A percentile compares a stretch with the other conserved stretches of the same genome.
These are phyloP conservation scores for Coendou prehensilis DNA, from an alignment of 2,797 vertebrate genomes.

Conservation along the genomic window DNA sequence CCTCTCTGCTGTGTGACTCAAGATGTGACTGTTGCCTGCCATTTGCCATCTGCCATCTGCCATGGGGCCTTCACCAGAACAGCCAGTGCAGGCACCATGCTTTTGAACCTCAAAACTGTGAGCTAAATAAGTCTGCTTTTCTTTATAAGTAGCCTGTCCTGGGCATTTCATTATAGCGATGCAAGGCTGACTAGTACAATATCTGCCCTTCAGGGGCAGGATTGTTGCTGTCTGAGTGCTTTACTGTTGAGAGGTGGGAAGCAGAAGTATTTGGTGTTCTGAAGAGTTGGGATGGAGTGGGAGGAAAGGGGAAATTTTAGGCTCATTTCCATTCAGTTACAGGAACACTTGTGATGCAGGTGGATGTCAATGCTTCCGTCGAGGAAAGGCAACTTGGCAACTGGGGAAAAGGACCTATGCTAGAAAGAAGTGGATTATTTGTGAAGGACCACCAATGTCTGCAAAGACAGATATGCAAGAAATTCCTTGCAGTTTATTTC, in stretches of 20 bases:
- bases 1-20: not conserved
- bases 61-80: not conserved
- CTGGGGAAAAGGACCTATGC: rapidly evolving
- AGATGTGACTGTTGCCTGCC: not conserved
- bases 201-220: not conserved
- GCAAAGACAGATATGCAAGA: not conserved
- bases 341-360: not conserved
- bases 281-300: not conserved
- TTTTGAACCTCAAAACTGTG: not conserved
- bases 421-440: not conserved
- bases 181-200: not conserved
- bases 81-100: not conserved
- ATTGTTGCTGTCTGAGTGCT: rapidly evolving
- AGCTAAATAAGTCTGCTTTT: not conserved
- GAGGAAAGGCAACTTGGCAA: not conserved
- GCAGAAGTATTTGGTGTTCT: not conserved
- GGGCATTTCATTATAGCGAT: not conserved
- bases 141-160: not conserved
- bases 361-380: not conserved
- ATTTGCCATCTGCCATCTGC: not conserved
- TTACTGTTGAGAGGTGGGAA: not conserved
- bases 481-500: not conserved
- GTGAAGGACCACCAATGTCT: not conserved
- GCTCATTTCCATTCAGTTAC: not conserved
- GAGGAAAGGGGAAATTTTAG: not conserved